Base-by-base conservation (phyloP, 1,140 invertebrate species). In the Eupeodes corollae region DNA sequence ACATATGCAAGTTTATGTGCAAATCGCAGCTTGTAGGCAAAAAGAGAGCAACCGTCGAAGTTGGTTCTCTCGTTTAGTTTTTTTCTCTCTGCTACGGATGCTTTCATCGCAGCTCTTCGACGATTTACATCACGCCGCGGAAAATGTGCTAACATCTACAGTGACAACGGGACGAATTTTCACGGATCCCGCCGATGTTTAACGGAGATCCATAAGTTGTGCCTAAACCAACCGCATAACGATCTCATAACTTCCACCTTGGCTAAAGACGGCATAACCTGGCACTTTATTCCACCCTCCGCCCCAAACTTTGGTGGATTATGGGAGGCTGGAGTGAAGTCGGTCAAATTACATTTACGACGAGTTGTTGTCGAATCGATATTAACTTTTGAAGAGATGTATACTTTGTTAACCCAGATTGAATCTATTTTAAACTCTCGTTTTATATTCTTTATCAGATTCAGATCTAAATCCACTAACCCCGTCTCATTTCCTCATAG, bases 401-500 rank as follows among this genome's bases (percentile, higher is more conserved):
- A 14, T 1, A 58, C 56, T 19, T 10, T 50, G 16, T 26, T 55
- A 6, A 18, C 13, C 9, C 30, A 53, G 39, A n/a, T n/a, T n/a
- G n/a, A n/a, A n/a, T n/a, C n/a, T n/a, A n/a, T n/a, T n/a, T n/a
- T n/a, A n/a, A n/a, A n/a, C 49, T 10, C 11, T 56, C 13, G 55
- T 58, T 16, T 41, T 46, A 2, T 51, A 49, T 6, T 45, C 53
- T 15, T 16, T 68, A 2, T 56, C 56, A 16, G 48, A n/a, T n/a
- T n/a, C 51, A 13, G 38, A 63, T 43, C 53, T 56, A 14, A 48
- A 51, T 18, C 41, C 51, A 14, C 40, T 66, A 2, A 62, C 64
- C 12, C 61, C 66, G 6, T 58, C 56, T 12, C 63, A 68, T 57
- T 67, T 63, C 46, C 40, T 68, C 1, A 66, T 59, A 47, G 63